phyloP scores from a whole-genome alignment of 1,140 invertebrate genomes.

The Penaeus indicus region DNA sequence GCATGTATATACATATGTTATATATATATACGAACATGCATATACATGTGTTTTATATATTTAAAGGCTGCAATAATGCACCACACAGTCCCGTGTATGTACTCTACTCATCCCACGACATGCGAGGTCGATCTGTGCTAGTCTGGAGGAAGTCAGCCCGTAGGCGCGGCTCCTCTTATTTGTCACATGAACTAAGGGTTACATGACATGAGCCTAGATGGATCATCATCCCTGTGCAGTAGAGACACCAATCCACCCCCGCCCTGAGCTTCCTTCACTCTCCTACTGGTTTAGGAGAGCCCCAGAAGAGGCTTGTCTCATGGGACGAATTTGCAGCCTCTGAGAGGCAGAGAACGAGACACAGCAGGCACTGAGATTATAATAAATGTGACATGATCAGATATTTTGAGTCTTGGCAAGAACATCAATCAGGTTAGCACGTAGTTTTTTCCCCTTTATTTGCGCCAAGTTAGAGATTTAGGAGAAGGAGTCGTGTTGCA shows the following conservation, averaged over 20 bases:
- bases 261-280: constrained; percentile 36
- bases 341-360: too few species aligned
- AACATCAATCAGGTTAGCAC: too few species aligned
- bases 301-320: constrained; percentile 21
- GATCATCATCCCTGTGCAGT: constrained; percentile 46
- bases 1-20: too few species aligned
- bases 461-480: too few species aligned
- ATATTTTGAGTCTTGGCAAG: too few species aligned
- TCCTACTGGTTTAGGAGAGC: constrained; percentile 60
- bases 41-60: too few species aligned
- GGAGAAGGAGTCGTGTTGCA: too few species aligned
- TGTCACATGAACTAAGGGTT: neutral
- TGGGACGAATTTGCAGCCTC: neutral
- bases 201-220: constrained; percentile 45
- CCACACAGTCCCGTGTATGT: neutral
- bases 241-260: neutral
- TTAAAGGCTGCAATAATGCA: too few species aligned
- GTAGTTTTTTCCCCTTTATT: too few species aligned
- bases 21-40: too few species aligned
- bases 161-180: constrained; percentile 4
- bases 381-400: too few species aligned
- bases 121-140: constrained; percentile 15
- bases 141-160: constrained; percentile 9
- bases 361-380: too few species aligned
- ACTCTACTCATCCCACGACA: neutral